These are phyloP conservation scores for Lacerta agilis DNA, from an alignment of 2,797 vertebrate species.

Conservation along the genomic window DNA sequence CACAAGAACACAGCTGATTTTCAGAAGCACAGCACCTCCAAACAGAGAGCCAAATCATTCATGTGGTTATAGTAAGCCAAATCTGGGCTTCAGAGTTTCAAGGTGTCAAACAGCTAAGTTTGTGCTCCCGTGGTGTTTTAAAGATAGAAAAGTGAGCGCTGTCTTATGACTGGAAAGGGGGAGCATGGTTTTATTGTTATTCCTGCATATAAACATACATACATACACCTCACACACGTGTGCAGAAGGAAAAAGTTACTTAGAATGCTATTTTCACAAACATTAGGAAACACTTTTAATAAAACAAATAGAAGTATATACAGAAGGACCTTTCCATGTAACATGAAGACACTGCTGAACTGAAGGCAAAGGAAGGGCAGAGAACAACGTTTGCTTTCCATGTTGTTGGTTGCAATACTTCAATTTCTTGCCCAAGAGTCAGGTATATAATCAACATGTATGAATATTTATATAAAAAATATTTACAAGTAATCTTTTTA, in stretches of 20 bases:
- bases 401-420: constrained; percentile 4
- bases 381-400: constrained; percentile 5
- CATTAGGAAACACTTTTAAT: background rate
- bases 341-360: background rate
- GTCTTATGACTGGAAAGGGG: background rate
- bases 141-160: background rate
- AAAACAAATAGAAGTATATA: constrained; percentile 3
- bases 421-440: constrained; percentile 11
- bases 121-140: background rate
- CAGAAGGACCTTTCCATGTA: background rate
- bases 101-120: background rate
- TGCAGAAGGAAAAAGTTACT: background rate
- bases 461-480: constrained; percentile 35
- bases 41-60: no score
- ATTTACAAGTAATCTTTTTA: constrained; percentile 33
- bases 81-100: background rate
- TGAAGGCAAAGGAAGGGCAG: background rate
- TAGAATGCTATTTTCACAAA: background rate
- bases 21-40: no score
- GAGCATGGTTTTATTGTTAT: constrained; percentile 3
- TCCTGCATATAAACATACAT: background rate
- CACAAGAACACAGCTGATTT: no score
- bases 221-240: background rate
- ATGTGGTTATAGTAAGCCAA: background rate
- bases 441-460: background rate